Evolutionary conservation across 2,888 invertebrate species (phyloP), one percentile per base, ranked within the genome.

Genomic region (Pterostichus niger): DNA sequence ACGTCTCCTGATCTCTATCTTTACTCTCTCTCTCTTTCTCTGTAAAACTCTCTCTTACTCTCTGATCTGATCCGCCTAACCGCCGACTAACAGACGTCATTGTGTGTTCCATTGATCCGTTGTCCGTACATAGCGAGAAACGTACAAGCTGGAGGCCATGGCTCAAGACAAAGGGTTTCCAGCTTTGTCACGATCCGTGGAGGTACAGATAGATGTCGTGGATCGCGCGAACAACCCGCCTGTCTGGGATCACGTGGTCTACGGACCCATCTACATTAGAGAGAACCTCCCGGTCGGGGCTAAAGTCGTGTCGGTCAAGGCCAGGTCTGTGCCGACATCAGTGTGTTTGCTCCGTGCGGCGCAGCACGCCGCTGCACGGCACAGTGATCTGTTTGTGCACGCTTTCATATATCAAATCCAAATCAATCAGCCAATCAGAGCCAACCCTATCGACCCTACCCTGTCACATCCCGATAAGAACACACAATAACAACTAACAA

Each of bases 171-270:
- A 97, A 93, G 98, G 98, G 91, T 96, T 94, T 92, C 97, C 97
- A 91, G 95, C 97, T 92, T 94, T 98, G 92, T 96, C 97, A 92
- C 95, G 98, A 92, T 96, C 96, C 91, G 98, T 98, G 92, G 97
- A 97, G 93, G 98, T 99, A 92, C 97, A 97, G 93, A 98, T 99
- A 93, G 97, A 97, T 93, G 98, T 98, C 92, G 98, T 98, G 93
- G 98, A 97, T 93, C 95, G 96, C 93, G 98, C 96, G 90, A 98
- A 97, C 95, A 98, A 97, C 94, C 98, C 96, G 92, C 98, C 97
- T 92, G 96, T 96, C 91, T 98, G 97, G 98, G 98, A 97, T 93
- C 96, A 97, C 93, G 94, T 94, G 91, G 96, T 97, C 92, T 98
- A 98, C 93, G 98, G 98, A 91, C 98, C 98, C 90, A 96, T 97